Evolutionary conservation across 1,140 invertebrate species (phyloP).

Genomic region (Cydia pomonella): DNA sequence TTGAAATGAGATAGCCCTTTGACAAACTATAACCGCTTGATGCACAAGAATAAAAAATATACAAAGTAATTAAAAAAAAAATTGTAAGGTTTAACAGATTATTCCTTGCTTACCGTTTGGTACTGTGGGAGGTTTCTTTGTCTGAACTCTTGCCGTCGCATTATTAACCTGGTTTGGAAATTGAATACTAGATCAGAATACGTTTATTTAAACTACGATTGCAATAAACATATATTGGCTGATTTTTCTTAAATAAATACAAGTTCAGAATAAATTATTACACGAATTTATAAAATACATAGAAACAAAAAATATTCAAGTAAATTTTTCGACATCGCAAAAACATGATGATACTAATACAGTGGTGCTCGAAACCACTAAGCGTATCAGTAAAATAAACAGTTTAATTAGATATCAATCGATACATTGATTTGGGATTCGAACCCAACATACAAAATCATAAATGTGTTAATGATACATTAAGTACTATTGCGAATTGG

Average conservation of each 20-base stretch:
- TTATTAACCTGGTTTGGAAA: slow-evolving; percentile 93
- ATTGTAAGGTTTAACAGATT: slow-evolving; percentile 37
- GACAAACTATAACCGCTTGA: background rate
- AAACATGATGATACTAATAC: background rate
- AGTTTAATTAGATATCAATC: background rate
- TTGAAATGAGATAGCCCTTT: no score
- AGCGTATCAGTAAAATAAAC: background rate
- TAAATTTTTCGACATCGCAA: background rate
- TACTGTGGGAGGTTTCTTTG: slow-evolving; percentile 96
- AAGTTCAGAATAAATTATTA: background rate
- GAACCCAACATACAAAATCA: slow-evolving; percentile 36
- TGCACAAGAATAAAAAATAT: slow-evolving; percentile 31
- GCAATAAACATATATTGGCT: slow-evolving; percentile 36
- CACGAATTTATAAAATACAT: background rate
- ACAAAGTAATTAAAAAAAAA: slow-evolving; percentile 25
- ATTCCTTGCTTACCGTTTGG: slow-evolving; percentile 91
- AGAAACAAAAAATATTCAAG: background rate
- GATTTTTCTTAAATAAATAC: slow-evolving; percentile 37
- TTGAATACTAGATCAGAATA: slow-evolving; percentile 56
- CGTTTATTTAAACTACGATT: slow-evolving; percentile 22
- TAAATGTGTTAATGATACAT: background rate
- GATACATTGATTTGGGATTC: slow-evolving; percentile 36
- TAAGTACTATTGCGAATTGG: slow-evolving; percentile 9
- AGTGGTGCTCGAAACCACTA: slow-evolving; percentile 22
- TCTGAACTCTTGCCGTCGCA: slow-evolving; percentile 98